These are phyloP conservation scores for Leucozona laternaria DNA, from an alignment of 2,888 invertebrate genomes.

Conservation along the genomic window DNA sequence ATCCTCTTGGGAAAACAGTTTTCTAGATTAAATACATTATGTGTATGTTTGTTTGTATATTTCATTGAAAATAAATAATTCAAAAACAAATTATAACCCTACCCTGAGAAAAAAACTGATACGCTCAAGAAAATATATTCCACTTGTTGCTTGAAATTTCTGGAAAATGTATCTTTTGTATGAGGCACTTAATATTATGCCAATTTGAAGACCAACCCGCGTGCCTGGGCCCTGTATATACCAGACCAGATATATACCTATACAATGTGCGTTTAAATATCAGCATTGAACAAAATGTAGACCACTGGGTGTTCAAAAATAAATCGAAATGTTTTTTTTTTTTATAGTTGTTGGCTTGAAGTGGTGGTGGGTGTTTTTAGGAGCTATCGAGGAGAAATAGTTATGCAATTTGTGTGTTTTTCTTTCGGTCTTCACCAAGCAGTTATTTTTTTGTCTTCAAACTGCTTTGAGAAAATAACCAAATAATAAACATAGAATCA, in stretches of 20 bases:
- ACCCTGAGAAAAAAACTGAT: background rate
- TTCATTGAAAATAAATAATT: background rate
- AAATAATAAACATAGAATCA: slow-evolving; percentile 4
- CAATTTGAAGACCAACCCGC: slow-evolving; percentile 10
- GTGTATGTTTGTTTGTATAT: too few relatives aligned
- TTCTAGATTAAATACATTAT: too few relatives aligned
- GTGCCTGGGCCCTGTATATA: background rate
- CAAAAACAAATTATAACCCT: background rate
- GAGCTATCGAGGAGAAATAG: slow-evolving; percentile 41
- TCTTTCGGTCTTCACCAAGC: slow-evolving; percentile 40
- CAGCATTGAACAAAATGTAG: slow-evolving; percentile 42
- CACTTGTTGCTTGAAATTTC: slow-evolving; percentile 62
- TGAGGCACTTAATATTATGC: slow-evolving; percentile 40
- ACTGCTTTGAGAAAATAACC: background rate
- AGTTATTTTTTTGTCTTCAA: background rate
- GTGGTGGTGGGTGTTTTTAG: slow-evolving; percentile 58
- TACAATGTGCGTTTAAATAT: slow-evolving; percentile 44
- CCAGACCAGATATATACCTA: background rate
- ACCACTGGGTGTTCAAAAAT: slow-evolving; percentile 68
- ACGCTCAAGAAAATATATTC: slow-evolving; percentile 41
- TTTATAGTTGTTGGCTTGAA: slow-evolving; percentile 19
- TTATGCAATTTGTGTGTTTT: slow-evolving; percentile 68
- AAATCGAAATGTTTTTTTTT: slow-evolving; percentile 37
- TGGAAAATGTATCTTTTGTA: slow-evolving; percentile 48
- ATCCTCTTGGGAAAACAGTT: too few relatives aligned